Percentiles rank a stretch among this genome's conserved stretches.
Evolutionary conservation across 2,797 vertebrate genomes (phyloP).

Genomic region (Rhincodon typus): DNA sequence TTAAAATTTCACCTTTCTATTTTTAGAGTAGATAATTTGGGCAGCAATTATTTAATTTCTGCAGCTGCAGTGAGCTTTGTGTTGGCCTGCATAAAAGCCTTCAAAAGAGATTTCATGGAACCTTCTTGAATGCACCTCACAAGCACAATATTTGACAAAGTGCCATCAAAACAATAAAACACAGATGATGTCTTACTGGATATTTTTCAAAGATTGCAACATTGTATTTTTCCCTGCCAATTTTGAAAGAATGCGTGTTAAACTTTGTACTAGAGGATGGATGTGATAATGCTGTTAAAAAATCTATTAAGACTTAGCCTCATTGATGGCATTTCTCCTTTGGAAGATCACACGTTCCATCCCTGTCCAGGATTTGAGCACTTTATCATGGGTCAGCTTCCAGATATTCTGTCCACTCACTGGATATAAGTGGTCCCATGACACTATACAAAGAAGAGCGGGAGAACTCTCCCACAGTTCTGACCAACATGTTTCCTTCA

Average conservation of each 20-base stretch:
- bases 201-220: background rate
- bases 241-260: background rate
- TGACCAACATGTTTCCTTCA: background rate
- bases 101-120: background rate
- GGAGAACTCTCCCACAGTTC: background rate
- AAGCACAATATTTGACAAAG: background rate
- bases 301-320: background rate
- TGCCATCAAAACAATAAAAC: background rate
- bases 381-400: background rate
- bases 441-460: background rate
- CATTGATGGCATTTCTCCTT: background rate
- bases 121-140: background rate
- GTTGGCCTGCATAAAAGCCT: background rate
- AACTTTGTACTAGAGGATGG: too few species aligned
- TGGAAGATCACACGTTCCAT: background rate
- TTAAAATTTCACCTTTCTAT: background rate
- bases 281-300: too few species aligned
- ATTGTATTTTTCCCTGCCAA: too few species aligned
- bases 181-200: background rate
- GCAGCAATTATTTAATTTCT: constrained; percentile 9
- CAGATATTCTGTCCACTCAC: background rate
- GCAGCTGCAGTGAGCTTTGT: background rate
- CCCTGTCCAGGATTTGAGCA: background rate
- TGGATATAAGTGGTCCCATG: background rate
- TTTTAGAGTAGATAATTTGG: background rate